These are phyloP conservation scores for Cremastobaeus sp. DNA, from an alignment of 2,888 invertebrate species.

Conservation along the genomic window DNA sequence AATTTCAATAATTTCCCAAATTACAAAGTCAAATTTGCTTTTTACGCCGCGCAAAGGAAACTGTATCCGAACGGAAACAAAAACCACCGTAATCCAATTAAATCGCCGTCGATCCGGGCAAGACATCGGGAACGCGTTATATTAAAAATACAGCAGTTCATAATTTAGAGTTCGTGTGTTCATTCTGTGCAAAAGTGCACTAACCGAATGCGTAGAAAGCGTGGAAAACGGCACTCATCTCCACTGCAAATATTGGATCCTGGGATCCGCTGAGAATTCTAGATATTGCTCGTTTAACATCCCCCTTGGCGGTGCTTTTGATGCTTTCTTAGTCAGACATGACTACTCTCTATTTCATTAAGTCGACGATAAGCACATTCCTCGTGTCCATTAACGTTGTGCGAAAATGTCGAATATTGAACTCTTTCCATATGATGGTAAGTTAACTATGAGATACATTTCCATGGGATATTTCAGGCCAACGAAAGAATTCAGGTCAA, in stretches of 20 bases:
- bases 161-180: slow-evolving; percentile 29
- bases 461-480: no score
- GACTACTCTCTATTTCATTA: slow-evolving; percentile 65
- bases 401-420: slow-evolving; percentile 57
- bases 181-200: slow-evolving; percentile 46
- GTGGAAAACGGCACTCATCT: slow-evolving; percentile 70
- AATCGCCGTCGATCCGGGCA: background rate
- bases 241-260: slow-evolving; percentile 74
- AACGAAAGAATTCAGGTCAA: no score
- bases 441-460: no score
- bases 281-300: slow-evolving; percentile 72
- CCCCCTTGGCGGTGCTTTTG: slow-evolving; percentile 66
- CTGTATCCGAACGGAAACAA: background rate
- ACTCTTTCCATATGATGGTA: slow-evolving; percentile 35
- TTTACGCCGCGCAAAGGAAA: no score
- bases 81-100: background rate
- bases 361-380: slow-evolving; percentile 65
- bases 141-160: slow-evolving; percentile 36
- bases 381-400: slow-evolving; percentile 64
- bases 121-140: slow-evolving; percentile 18
- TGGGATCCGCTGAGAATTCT: slow-evolving; percentile 71
- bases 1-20: background rate
- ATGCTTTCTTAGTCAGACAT: slow-evolving; percentile 65
- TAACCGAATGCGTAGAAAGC: slow-evolving; percentile 54
- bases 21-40: no score